phyloP scores from a whole-genome alignment of 1,140 invertebrate species.

The Liolophura sinensis region DNA sequence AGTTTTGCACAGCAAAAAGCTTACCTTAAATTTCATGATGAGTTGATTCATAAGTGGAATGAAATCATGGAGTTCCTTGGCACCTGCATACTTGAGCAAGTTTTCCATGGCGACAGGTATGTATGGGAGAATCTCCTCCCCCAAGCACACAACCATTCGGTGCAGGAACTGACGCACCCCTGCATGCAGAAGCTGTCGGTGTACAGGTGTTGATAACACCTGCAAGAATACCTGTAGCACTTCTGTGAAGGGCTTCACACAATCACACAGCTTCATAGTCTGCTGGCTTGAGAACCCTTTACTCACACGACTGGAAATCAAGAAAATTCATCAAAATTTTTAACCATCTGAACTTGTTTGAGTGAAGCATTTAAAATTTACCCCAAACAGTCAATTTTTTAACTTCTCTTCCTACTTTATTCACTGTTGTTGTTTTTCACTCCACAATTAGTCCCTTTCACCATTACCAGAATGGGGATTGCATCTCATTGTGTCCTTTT shows the following conservation, averaged over 20 bases:
- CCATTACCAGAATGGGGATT: too few species aligned
- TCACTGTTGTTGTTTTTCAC: too few species aligned
- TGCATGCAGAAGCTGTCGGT: conserved; percentile 51
- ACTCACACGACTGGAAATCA: conserved; percentile 60
- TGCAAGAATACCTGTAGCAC: conserved; percentile 63
- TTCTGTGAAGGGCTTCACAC: conserved; percentile 62
- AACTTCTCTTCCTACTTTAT: too few species aligned
- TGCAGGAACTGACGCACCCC: conserved; percentile 66
- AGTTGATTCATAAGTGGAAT: conserved; percentile 68
- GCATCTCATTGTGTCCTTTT: neutral
- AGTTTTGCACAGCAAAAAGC: conserved; percentile 1
- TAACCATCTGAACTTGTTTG: neutral
- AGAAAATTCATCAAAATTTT: neutral
- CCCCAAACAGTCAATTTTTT: too few species aligned
- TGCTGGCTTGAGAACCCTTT: conserved; percentile 67
- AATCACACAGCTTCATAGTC: conserved; percentile 64
- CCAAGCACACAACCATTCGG: conserved; percentile 67
- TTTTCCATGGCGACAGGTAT: conserved; percentile 62
- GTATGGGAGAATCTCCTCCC: conserved; percentile 65
- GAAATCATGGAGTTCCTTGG: conserved; percentile 64
- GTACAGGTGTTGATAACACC: conserved; percentile 58
- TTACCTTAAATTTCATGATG: conserved; percentile 67
- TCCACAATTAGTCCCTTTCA: too few species aligned
- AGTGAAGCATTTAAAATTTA: too few species aligned
- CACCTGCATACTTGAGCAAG: conserved; percentile 61